Conservation (phyloP, 2,113 vertebrate genomes). For the Xiphophorus couchianus region DNA sequence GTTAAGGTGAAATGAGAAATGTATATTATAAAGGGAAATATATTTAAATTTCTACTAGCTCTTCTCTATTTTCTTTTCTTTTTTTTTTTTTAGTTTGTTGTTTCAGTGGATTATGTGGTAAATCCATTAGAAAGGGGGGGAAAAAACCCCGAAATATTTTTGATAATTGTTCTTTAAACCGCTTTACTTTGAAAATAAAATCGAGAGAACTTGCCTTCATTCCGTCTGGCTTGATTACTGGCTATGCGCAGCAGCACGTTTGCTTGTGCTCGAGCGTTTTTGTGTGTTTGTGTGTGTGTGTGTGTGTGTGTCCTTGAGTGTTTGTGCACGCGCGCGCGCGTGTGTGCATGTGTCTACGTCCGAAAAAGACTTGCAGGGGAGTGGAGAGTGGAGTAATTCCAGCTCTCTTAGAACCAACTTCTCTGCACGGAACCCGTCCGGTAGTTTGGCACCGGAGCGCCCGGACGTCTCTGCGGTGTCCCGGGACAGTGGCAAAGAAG, state of each 20-base stretch:
- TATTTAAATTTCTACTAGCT: no score
- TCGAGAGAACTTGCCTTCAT: not conserved
- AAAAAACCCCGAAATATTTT: not conserved
- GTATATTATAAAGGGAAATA: no score
- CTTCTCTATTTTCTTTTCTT: no score
- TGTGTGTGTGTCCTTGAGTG: slow-evolving; percentile 29
- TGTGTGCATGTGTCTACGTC: slow-evolving; percentile 14
- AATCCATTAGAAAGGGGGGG: no score
- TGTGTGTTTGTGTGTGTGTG: not conserved
- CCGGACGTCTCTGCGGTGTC: slow-evolving; percentile 24
- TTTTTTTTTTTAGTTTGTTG: no score
- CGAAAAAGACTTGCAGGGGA: slow-evolving; percentile 59
- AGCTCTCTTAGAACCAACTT: slow-evolving; percentile 72
- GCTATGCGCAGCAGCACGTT: no score
- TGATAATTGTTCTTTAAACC: not conserved
- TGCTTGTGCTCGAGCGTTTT: not conserved
- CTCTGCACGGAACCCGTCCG: slow-evolving; percentile 65
- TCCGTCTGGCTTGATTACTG: slow-evolving; percentile 21
- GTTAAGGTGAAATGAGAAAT: no score
- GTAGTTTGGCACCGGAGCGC: slow-evolving; percentile 48
- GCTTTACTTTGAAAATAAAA: slow-evolving; percentile 59
- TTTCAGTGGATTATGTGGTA: no score
- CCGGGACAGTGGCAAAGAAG: slow-evolving; percentile 37
- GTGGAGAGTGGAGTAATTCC: slow-evolving; percentile 65
- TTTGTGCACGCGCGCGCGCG: slow-evolving; percentile 15